Conservation (phyloP, 2,113 vertebrate species). For the Pterocles orientalis region DNA sequence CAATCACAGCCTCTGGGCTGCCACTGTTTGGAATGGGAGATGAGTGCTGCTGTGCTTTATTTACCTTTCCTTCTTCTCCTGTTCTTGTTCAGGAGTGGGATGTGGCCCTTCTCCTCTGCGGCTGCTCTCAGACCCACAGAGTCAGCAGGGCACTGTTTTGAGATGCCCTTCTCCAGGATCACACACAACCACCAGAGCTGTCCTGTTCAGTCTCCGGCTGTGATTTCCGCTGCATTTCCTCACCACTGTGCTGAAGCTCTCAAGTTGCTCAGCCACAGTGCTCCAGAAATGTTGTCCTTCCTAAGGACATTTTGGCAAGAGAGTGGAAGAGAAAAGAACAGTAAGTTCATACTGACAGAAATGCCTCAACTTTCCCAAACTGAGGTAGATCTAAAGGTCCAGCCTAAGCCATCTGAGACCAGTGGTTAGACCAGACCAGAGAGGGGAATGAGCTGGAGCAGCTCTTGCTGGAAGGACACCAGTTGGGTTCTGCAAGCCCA, state of each 20-base stretch:
- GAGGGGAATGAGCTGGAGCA: background rate
- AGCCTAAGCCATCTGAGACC: background rate
- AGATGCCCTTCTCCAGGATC: background rate
- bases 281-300: background rate
- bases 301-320: background rate
- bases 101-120: background rate
- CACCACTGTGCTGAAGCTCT: too few relatives aligned
- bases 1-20: conserved; percentile 11
- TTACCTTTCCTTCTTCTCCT: background rate
- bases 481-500: background rate
- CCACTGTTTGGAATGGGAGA: conserved; percentile 14
- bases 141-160: background rate
- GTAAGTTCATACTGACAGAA: background rate
- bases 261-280: background rate
- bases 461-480: fast-evolving
- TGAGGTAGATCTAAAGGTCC: background rate
- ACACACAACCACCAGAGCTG: fast-evolving
- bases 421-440: background rate
- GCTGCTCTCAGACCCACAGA: background rate
- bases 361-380: background rate
- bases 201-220: background rate
- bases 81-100: background rate
- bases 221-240: fast-evolving
- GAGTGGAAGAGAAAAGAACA: background rate
- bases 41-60: background rate